A percentile compares a stretch with the other conserved stretches of the same genome.
These are phyloP conservation scores for Cephonodes hylas DNA, from an alignment of 2,888 invertebrate genomes.

Conservation along the genomic window DNA sequence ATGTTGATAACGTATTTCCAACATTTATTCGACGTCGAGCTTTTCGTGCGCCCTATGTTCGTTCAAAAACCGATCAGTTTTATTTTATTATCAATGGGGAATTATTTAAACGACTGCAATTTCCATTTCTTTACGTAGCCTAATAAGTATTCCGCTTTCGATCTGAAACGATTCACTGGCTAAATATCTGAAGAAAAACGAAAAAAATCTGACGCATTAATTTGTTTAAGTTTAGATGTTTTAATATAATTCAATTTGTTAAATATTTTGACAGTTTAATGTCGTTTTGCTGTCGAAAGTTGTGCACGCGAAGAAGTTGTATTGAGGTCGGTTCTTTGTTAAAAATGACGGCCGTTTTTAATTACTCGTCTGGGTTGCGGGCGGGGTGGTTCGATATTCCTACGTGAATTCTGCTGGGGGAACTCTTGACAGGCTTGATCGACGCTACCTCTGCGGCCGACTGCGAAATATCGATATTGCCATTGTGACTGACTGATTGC, in stretches of 20 bases:
- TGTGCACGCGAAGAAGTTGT: not conserved
- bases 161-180: not conserved
- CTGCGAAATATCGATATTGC: constrained; percentile 25
- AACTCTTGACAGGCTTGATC: constrained; percentile 33
- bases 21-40: not conserved
- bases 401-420: constrained; percentile 19
- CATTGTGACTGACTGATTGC: constrained; percentile 33
- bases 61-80: not conserved
- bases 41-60: not conserved
- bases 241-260: not conserved
- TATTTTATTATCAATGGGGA: constrained; percentile 10
- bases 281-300: not conserved
- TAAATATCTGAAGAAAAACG: not conserved
- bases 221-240: not conserved
- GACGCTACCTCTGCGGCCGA: constrained; percentile 18
- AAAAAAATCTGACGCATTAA: not conserved
- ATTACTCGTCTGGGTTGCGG: constrained; percentile 41
- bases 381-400: constrained; percentile 9
- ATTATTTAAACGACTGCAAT: constrained; percentile 12
- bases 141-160: constrained; percentile 7
- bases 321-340: constrained; percentile 37
- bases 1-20: constrained; percentile 7
- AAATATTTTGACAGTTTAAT: constrained; percentile 11
- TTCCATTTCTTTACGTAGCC: constrained; percentile 8
- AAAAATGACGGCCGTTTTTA: constrained; percentile 68